Percentiles rank a stretch among this genome's conserved stretches.
phyloP scores from a whole-genome alignment of 1,140 invertebrate genomes.

The Caenorhabditis latens region DNA sequence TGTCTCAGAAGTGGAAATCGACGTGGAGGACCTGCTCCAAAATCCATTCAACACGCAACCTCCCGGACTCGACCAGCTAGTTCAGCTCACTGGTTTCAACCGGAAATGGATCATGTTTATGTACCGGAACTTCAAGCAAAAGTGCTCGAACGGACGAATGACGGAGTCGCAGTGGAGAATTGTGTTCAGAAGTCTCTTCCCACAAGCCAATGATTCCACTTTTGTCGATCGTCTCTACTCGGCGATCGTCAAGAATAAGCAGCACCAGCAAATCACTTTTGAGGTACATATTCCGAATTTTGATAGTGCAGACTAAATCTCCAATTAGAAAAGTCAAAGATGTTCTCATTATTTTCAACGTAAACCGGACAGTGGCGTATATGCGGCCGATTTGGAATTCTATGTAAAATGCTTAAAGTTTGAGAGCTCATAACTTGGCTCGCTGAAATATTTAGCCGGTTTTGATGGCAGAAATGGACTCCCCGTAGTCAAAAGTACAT shows the following conservation, averaged over 20 bases:
- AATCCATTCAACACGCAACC: constrained; percentile 73
- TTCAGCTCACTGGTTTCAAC: constrained; percentile 69
- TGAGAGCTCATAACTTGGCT: too few relatives aligned
- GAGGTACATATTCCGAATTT: neutral
- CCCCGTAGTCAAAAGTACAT: too few relatives aligned
- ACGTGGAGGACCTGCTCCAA: constrained; percentile 68
- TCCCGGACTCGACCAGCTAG: constrained; percentile 70
- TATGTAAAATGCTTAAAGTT: too few relatives aligned
- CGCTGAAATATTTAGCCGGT: too few relatives aligned
- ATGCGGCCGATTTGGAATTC: too few relatives aligned
- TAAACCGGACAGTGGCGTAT: too few relatives aligned
- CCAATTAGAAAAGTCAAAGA: too few relatives aligned
- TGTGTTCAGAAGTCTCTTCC: constrained; percentile 69
- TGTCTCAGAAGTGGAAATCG: constrained; percentile 70
- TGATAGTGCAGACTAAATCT: too few relatives aligned
- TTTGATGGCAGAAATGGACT: neutral
- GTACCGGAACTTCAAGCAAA: constrained; percentile 72
- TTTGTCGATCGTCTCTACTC: constrained; percentile 69
- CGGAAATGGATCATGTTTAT: constrained; percentile 71
- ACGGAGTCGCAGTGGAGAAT: constrained; percentile 66
- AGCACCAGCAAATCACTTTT: constrained; percentile 54
- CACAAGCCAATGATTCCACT: constrained; percentile 69
- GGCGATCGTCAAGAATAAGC: constrained; percentile 66
- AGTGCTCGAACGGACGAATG: constrained; percentile 69
- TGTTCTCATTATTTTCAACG: too few relatives aligned